These are phyloP conservation scores for Himalopsyche anomala DNA, from an alignment of 2,888 invertebrate genomes.

Conservation along the genomic window DNA sequence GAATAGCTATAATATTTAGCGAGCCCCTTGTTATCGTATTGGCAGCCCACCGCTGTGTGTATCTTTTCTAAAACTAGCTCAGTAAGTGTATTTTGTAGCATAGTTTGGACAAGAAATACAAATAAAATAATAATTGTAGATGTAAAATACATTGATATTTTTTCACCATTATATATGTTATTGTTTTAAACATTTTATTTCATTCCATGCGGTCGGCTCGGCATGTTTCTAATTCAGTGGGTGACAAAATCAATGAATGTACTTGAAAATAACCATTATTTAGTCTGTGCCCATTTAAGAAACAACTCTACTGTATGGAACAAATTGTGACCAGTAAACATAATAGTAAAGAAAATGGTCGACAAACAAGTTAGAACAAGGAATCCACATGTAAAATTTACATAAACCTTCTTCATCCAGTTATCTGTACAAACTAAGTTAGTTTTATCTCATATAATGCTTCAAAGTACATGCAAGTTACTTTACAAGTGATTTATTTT, in stretches of 20 bases:
- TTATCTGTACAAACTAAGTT: not conserved
- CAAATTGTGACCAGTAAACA: slow-evolving; percentile 62
- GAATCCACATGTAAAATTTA: slow-evolving; percentile 62
- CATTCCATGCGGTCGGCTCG: too few relatives aligned
- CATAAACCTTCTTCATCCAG: slow-evolving; percentile 49
- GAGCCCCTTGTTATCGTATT: too few relatives aligned
- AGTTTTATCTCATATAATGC: slow-evolving; percentile 15
- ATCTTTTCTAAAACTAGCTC: too few relatives aligned
- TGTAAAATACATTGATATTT: too few relatives aligned
- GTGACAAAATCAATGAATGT: slow-evolving; percentile 5
- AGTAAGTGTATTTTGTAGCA: too few relatives aligned
- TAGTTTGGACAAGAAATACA: too few relatives aligned
- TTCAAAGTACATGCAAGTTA: not conserved
- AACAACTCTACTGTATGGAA: slow-evolving; percentile 51
- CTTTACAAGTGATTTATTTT: not conserved
- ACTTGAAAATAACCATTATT: slow-evolving; percentile 43
- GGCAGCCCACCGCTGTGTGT: too few relatives aligned
- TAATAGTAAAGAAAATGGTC: slow-evolving; percentile 64
- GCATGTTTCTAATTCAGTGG: not conserved
- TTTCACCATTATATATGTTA: too few relatives aligned
- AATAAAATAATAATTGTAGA: too few relatives aligned
- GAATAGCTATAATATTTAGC: too few relatives aligned
- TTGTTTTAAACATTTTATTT: too few relatives aligned
- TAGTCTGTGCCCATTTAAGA: slow-evolving; percentile 47
- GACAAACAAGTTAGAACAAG: slow-evolving; percentile 62